Percentiles rank a stretch among this genome's conserved stretches.
These are phyloP conservation scores for Bufo gargarizans DNA, from an alignment of 2,113 vertebrate genomes.

Conservation along the genomic window DNA sequence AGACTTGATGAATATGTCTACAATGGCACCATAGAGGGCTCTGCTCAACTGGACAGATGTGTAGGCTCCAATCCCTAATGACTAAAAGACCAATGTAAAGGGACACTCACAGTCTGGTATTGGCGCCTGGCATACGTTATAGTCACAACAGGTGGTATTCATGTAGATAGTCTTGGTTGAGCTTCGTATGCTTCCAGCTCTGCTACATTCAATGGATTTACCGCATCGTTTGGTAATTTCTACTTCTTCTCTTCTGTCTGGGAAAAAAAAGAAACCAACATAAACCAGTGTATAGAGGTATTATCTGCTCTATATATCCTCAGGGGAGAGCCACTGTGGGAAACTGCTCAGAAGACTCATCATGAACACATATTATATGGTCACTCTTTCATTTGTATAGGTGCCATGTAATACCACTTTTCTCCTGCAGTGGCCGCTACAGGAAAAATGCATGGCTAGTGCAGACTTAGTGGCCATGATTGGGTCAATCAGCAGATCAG, in stretches of 20 bases:
- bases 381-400: too few species aligned
- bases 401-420: too few species aligned
- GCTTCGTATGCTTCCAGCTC: background rate
- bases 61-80: background rate
- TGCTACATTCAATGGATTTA: background rate
- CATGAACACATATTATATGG: too few species aligned
- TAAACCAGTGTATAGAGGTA: background rate
- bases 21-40: background rate
- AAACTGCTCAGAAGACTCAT: too few species aligned
- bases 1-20: background rate
- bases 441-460: too few species aligned
- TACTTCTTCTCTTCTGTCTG: background rate
- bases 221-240: background rate
- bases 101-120: background rate
- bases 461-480: too few species aligned
- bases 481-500: too few species aligned
- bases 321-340: too few species aligned
- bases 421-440: too few species aligned
- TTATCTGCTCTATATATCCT: too few species aligned
- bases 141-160: conserved; percentile 1
- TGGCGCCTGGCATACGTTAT: background rate
- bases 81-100: background rate
- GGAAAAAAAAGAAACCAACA: background rate
- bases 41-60: background rate
- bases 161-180: background rate